A percentile compares a stretch with the other conserved stretches of the same genome.
Evolutionary conservation across 2,888 invertebrate genomes (phyloP).

Genomic region (Alsophila aescularia): DNA sequence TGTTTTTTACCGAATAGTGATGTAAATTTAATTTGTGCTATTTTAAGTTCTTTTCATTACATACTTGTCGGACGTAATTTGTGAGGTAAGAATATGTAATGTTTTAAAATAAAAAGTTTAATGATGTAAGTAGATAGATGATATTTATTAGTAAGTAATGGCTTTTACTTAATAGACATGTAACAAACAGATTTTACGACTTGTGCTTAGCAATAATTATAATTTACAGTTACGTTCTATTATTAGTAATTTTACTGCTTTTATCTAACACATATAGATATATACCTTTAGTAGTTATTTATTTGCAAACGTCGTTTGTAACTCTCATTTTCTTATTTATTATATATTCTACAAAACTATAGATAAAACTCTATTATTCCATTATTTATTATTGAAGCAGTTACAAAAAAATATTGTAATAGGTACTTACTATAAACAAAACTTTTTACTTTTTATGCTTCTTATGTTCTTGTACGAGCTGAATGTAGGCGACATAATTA

Average conservation of each 20-base stretch:
- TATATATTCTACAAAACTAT: background rate
- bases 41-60: conserved; percentile 1
- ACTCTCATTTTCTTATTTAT: too few species aligned
- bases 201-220: background rate
- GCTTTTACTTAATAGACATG: too few species aligned
- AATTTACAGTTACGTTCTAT: conserved; percentile 1
- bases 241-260: conserved; percentile 10
- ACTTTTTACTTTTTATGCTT: too few species aligned
- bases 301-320: too few species aligned
- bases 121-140: background rate
- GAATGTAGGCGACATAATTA: too few species aligned
- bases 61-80: conserved; percentile 44
- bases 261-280: background rate
- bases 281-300: too few species aligned
- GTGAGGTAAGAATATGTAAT: conserved; percentile 39
- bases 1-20: conserved; percentile 35
- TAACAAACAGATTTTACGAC: background rate
- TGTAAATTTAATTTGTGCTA: conserved; percentile 29
- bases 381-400: too few species aligned
- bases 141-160: too few species aligned
- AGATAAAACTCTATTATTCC: too few species aligned
- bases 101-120: background rate
- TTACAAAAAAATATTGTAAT: too few species aligned
- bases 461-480: too few species aligned
- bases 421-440: too few species aligned